These are phyloP conservation scores for Drosophila melanogaster DNA, from an alignment of 1,140 invertebrate species.

Conservation along the genomic window DNA sequence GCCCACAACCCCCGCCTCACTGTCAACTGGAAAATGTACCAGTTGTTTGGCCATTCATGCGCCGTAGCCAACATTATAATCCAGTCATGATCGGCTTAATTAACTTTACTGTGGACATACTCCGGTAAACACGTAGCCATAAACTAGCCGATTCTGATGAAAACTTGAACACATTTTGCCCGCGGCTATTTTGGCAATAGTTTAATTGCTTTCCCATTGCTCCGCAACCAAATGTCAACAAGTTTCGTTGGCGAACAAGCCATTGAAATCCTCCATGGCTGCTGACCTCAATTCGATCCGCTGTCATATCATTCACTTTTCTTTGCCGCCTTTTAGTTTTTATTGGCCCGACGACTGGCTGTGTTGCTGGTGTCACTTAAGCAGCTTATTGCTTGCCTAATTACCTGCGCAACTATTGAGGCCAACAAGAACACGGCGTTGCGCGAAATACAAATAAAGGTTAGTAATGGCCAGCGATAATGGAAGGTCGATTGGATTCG, in stretches of 20 bases:
- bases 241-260: not conserved
- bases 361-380: slow-evolving; percentile 59
- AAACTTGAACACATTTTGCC: slow-evolving; percentile 3
- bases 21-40: slow-evolving; percentile 23
- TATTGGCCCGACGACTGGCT: slow-evolving; percentile 22
- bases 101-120: slow-evolving; percentile 28
- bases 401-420: slow-evolving; percentile 67
- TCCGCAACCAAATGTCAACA: slow-evolving; percentile 5
- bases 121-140: slow-evolving; percentile 4
- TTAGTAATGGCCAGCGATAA: slow-evolving; percentile 42
- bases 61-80: slow-evolving; percentile 23
- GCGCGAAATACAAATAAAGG: slow-evolving; percentile 55
- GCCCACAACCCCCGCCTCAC: not conserved
- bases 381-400: slow-evolving; percentile 76
- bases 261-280: slow-evolving; percentile 10
- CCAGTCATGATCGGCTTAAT: slow-evolving; percentile 45
- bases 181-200: slow-evolving; percentile 13
- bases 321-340: slow-evolving; percentile 34
- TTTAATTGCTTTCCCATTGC: slow-evolving; percentile 30
- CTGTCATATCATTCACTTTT: slow-evolving; percentile 43
- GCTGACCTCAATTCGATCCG: slow-evolving; percentile 41
- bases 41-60: slow-evolving; percentile 31
- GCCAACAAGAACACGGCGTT: slow-evolving; percentile 44
- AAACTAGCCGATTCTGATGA: slow-evolving; percentile 10
- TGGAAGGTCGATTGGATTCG: slow-evolving; percentile 23